Percentiles rank a stretch among this genome's conserved stretches.
Evolutionary conservation across 2,113 vertebrate species (phyloP).

Genomic region (Rhinoderma darwinii): DNA sequence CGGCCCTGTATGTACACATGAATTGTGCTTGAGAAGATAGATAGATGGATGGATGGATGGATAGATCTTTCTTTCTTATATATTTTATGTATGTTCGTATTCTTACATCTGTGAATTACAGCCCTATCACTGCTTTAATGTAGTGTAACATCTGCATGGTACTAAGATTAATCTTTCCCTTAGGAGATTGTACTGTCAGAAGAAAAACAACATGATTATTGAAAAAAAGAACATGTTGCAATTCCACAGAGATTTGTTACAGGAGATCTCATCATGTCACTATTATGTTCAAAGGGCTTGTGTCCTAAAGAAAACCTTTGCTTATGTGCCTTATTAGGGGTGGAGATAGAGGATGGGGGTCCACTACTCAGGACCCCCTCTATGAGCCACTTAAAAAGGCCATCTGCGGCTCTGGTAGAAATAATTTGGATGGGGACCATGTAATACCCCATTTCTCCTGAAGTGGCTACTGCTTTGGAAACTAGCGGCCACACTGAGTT

Average conservation of each 20-base stretch:
- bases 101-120: neutral
- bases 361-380: neutral
- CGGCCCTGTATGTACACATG: no score
- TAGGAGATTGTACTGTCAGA: conserved; percentile 26
- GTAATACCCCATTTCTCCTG: neutral
- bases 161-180: conserved; percentile 50
- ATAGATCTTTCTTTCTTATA: no score
- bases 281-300: neutral
- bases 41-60: no score
- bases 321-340: neutral
- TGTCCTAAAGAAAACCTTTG: neutral
- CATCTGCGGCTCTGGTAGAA: no score
- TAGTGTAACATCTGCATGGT: conserved; percentile 46
- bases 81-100: neutral
- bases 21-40: no score
- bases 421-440: neutral
- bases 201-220: conserved; percentile 50
- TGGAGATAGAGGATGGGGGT: neutral
- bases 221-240: conserved; percentile 26
- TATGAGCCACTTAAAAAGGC: neutral
- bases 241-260: conserved; percentile 1
- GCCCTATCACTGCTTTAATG: neutral
- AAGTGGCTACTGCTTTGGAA: neutral
- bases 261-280: neutral
- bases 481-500: neutral